phyloP scores from a whole-genome alignment of 2,113 vertebrate genomes.

The Sphyrna mokarran region DNA sequence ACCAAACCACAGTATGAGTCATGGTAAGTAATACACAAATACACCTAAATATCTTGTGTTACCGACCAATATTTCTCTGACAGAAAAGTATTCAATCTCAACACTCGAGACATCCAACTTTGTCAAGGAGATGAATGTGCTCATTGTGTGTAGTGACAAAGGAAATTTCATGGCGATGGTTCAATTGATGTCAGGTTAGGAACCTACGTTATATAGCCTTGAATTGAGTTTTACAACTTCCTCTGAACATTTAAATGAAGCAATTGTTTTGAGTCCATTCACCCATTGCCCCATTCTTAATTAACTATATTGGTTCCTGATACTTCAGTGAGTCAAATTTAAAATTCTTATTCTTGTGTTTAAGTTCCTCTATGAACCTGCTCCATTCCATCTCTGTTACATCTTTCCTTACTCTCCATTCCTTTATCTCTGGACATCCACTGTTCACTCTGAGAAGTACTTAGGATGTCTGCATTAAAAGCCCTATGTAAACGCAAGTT shows the following conservation, averaged over 20 bases:
- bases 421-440: neutral
- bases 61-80: neutral
- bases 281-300: too few relatives aligned
- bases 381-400: neutral
- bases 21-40: neutral
- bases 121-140: neutral
- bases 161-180: neutral
- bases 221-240: neutral
- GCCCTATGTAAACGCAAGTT: too few relatives aligned
- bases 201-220: neutral
- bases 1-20: neutral
- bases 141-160: neutral
- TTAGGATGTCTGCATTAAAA: too few relatives aligned
- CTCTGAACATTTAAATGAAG: neutral
- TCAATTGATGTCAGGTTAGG: neutral
- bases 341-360: neutral
- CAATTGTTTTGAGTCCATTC: neutral
- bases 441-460: too few relatives aligned
- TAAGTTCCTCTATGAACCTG: neutral
- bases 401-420: neutral
- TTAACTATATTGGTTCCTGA: too few relatives aligned
- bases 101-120: neutral
- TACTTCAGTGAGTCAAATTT: neutral
- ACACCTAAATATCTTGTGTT: neutral
- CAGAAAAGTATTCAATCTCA: neutral